These are phyloP conservation scores for Ditylenchus weischeri DNA, from an alignment of 2,888 invertebrate species.

Conservation along the genomic window DNA sequence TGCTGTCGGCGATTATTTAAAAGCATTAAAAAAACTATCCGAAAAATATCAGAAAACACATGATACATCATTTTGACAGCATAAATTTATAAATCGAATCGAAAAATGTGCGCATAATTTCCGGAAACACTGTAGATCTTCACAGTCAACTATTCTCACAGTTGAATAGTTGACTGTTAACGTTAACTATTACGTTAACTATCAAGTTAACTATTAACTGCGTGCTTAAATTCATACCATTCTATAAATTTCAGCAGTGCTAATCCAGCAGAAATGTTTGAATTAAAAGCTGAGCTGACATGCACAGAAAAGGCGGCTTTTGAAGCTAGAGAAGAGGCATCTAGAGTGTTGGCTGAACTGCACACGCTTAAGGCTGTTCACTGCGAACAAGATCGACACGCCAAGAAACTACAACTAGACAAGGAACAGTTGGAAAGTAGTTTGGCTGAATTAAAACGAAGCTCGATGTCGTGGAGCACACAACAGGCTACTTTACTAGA, in stretches of 20 bases:
- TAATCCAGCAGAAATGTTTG: conserved; percentile 27
- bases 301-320: conserved; percentile 14
- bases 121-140: too few species aligned
- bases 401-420: conserved; percentile 65
- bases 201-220: background rate
- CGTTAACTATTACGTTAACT: too few species aligned
- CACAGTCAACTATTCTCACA: too few species aligned
- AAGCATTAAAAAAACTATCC: too few species aligned
- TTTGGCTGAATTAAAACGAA: conserved; percentile 22
- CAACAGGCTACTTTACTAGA: conserved; percentile 16
- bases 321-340: conserved; percentile 20
- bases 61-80: too few species aligned
- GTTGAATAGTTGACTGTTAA: too few species aligned
- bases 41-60: too few species aligned
- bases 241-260: conserved; percentile 14
- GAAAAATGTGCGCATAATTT: too few species aligned
- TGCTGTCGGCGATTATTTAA: too few species aligned
- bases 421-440: conserved; percentile 21
- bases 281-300: conserved; percentile 21
- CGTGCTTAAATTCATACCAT: background rate
- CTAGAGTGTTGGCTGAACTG: conserved; percentile 15
- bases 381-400: conserved; percentile 64
- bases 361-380: conserved; percentile 16
- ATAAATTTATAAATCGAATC: too few species aligned
- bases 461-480: background rate